Base-by-base conservation (phyloP, 2,113 vertebrate genomes). In the Perca schrenkii region DNA sequence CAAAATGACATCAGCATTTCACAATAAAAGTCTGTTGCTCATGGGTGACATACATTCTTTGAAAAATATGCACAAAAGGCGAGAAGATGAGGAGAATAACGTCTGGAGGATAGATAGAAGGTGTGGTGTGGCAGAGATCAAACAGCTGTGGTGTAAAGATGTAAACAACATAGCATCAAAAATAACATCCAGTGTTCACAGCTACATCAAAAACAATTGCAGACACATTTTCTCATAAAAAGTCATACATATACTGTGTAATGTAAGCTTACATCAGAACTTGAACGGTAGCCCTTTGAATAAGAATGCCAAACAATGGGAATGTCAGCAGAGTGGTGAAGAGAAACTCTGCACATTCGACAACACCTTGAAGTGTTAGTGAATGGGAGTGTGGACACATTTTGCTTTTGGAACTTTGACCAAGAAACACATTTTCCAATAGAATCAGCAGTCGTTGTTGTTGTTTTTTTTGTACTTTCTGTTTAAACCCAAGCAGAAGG, bases 311-410 rank as follows among this genome's bases (percentile, higher is more conserved):
- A 95, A 96, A 96, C 95, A 96, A 95, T 95, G 84, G 86, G 95
- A 96, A 95, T 96, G 94, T 93, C 78, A 91, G 93, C 94, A 95
- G 95, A 96, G 94, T 80, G 89, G 92, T 93, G 89, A 91, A 70
- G 72, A 85, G 91, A 89, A 90, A 92, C 93, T 95, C 95, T 95
- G 94, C 91, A 89, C 94, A 96, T 96, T 96, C 95, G 46, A 87
- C 81, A 93, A 94, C 92, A 93, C 83, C 85, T 90, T 89, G 79
- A 92, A 92, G 89, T 89, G 93, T 91, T 34, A 70, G 89, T 92
- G 88, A 78, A 93, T 92, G 89, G 70, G 17, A 82, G 74, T 87
- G 61, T 85, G 88, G 83, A 93, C 87, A 92, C 87, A 87, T 79
- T 87, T 88, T 54, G 43, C 21, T 90, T 80, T 89, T 83, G 77